Evolutionary conservation across 2,113 vertebrate genomes (phyloP).

Genomic region (Tetrao urogallus): DNA sequence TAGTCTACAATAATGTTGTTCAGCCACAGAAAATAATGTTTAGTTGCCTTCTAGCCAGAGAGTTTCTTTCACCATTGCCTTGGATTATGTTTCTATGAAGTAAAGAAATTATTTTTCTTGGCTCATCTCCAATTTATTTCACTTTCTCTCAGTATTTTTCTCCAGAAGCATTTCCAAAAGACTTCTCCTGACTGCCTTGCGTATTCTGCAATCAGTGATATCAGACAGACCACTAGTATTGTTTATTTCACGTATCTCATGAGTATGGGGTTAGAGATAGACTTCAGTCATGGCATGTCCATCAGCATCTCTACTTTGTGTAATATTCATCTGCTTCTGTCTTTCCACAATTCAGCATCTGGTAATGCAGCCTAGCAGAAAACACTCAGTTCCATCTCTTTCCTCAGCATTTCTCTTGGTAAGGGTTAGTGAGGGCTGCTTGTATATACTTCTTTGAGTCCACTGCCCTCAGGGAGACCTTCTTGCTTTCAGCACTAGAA

Average conservation of each 20-base stretch:
- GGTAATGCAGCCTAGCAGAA: not conserved
- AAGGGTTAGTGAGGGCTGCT: not conserved
- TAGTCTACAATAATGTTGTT: not conserved
- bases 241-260: not conserved
- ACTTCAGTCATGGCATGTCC: not conserved
- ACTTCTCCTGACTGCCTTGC: not conserved
- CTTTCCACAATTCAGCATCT: not conserved
- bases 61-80: slow-evolving; percentile 26
- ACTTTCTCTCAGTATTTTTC: not conserved
- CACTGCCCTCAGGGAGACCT: not conserved
- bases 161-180: not conserved
- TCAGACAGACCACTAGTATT: not conserved
- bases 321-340: accelerated
- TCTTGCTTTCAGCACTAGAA: not conserved
- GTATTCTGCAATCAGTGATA: not conserved
- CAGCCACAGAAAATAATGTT: not conserved
- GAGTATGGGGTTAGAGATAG: not conserved
- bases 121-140: not conserved
- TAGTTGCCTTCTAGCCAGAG: slow-evolving; percentile 6
- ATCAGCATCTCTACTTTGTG: not conserved
- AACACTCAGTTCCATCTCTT: not conserved
- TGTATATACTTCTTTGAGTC: not conserved
- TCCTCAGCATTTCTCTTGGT: not conserved
- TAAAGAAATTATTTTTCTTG: slow-evolving; percentile 29
- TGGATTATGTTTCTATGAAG: slow-evolving; percentile 1